phyloP scores from a whole-genome alignment of 2,797 vertebrate species.

The Coccyzus lansbergi region DNA sequence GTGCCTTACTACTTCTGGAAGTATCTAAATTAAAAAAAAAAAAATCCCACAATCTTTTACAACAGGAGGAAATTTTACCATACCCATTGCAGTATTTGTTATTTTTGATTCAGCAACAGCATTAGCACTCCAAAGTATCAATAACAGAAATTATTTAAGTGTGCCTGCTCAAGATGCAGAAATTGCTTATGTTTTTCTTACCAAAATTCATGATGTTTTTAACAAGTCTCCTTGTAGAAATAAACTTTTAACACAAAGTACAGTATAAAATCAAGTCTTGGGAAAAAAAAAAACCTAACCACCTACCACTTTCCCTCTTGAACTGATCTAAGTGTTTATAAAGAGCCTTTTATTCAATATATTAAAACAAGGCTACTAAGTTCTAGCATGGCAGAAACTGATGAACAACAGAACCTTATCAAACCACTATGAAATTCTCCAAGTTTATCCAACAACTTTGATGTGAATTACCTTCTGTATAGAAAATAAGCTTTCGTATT shows the following conservation, averaged over 20 bases:
- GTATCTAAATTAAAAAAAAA: background rate
- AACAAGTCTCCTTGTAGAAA: background rate
- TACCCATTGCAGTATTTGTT: background rate
- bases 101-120: background rate
- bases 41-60: background rate
- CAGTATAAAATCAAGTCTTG: background rate
- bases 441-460: background rate
- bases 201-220: background rate
- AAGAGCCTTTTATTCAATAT: background rate
- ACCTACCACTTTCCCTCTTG: background rate
- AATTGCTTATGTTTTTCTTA: background rate
- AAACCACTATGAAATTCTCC: background rate
- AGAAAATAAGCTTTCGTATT: background rate
- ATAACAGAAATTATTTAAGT: background rate
- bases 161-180: background rate
- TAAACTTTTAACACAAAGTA: background rate
- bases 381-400: background rate
- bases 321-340: background rate
- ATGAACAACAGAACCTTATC: background rate
- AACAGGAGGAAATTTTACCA: background rate
- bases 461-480: background rate
- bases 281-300: background rate
- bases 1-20: background rate
- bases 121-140: background rate
- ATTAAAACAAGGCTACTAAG: background rate